Evolutionary conservation across 2,888 invertebrate genomes (phyloP).

Genomic region (Dendrolimus houi): DNA sequence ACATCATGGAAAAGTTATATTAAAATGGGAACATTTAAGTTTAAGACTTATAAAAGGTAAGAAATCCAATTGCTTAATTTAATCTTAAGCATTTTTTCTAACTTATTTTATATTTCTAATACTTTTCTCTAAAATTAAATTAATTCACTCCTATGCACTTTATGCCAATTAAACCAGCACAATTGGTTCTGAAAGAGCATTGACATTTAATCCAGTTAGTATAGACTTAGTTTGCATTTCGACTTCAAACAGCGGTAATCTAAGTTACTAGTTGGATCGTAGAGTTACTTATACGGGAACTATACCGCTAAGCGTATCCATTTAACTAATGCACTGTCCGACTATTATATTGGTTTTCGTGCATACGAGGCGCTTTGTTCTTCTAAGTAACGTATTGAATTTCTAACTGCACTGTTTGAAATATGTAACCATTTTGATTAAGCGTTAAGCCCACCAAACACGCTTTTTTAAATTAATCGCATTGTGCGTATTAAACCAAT

Average conservation of each 20-base stretch:
- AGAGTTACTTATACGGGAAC: constrained; percentile 56
- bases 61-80: too few species aligned
- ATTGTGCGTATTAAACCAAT: too few species aligned
- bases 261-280: constrained; percentile 63
- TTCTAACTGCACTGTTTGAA: constrained; percentile 17
- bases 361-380: constrained; percentile 66
- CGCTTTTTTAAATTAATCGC: too few species aligned
- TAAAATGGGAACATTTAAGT: too few species aligned
- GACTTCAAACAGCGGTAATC: constrained; percentile 54
- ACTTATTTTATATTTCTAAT: too few species aligned
- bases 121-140: too few species aligned
- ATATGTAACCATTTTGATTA: too few species aligned
- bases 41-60: too few species aligned
- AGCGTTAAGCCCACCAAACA: too few species aligned
- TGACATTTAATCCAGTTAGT: constrained; percentile 45
- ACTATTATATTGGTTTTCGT: constrained; percentile 68
- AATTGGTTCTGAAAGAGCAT: constrained; percentile 18
- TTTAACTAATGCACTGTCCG: constrained; percentile 72
- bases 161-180: constrained; percentile 7
- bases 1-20: too few species aligned
- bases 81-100: too few species aligned
- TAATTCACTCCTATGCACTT: too few species aligned
- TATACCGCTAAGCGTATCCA: constrained; percentile 60
- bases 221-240: constrained; percentile 49
- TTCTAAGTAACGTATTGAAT: constrained; percentile 51